Conservation (phyloP, 1,140 invertebrate genomes). For the Galleria mellonella region DNA sequence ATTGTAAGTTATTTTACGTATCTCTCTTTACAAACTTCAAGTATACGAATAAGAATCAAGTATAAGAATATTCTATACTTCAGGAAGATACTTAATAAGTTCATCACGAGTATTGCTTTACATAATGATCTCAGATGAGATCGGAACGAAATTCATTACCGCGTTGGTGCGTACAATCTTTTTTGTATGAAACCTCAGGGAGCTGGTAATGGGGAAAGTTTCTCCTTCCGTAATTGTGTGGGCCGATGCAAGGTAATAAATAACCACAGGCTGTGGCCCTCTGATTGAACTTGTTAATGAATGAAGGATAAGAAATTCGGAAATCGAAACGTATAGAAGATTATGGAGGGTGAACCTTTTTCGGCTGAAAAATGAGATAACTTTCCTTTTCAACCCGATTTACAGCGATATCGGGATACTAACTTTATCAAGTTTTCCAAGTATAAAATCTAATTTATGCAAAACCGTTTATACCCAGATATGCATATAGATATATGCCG, state of each 20-base stretch:
- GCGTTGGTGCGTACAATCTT: slow-evolving; percentile 53
- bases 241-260: slow-evolving; percentile 67
- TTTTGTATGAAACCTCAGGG: slow-evolving; percentile 61
- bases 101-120: not conserved
- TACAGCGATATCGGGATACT: too few species aligned
- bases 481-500: too few species aligned
- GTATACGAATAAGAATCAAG: too few species aligned
- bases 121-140: slow-evolving; percentile 29
- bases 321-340: slow-evolving; percentile 49
- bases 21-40: too few species aligned
- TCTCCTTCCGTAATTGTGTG: slow-evolving; percentile 70
- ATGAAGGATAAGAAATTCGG: slow-evolving; percentile 67
- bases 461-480: too few species aligned
- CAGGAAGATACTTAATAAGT: too few species aligned
- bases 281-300: slow-evolving; percentile 73
- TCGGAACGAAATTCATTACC: slow-evolving; percentile 64
- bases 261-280: slow-evolving; percentile 55
- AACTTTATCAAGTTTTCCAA: too few species aligned
- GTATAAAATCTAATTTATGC: too few species aligned
- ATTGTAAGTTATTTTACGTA: too few species aligned
- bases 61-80: too few species aligned
- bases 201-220: slow-evolving; percentile 64
- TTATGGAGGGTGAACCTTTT: slow-evolving; percentile 7
- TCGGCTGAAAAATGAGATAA: slow-evolving; percentile 34
- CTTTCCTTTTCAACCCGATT: slow-evolving; percentile 10